Base-by-base conservation (phyloP, 2,113 vertebrate genomes). In the Atrichornis clamosus region DNA sequence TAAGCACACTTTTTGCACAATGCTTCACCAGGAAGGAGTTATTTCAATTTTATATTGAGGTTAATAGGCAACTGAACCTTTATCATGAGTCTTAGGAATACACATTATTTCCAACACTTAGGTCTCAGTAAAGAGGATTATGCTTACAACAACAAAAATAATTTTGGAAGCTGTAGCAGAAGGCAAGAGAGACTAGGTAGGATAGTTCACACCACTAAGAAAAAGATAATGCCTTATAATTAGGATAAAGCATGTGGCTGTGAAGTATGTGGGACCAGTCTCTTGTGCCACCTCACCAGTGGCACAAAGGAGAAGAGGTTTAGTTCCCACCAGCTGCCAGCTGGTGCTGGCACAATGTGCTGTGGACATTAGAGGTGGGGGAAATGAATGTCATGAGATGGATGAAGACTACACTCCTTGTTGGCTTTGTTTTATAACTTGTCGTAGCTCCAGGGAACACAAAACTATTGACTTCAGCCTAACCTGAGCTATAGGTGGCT, bases 201-300 rank as follows among this genome's bases (percentile, higher is more conserved):
- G 24, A 13, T 11, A 37, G 23, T 64, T 87, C 26, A 58, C 3
- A 24, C 9, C 49, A 30, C 27, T n/a, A 46, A 63, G 24, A 37
- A 53, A 73, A 76, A 68, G 13, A 6, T 8, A 41, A 53, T 49
- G 14, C 5, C 28, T 84, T 68, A 24, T 75, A 41, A 58, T 64
- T 42, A 75, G n/a, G 24, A 46, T 49, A 37, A 63, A 70, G 33
- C 22, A 28, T 1, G 3, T 10, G 10, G 15, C 42, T 80, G 42
- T 42, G 33, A 47, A 33, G 15, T 7, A 2, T 0, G 8, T 18
- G 28, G 52, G 7, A 35, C 4, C 14, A 13, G 46, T 33, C 15
- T 50, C 46, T 35, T 3, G 0, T 80, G 68, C 52, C 63, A 46
- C 11, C 21, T 90, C 9, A 3, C 19, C 50, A 53, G 4, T 0